Evolutionary conservation across 1,140 invertebrate genomes (phyloP), one percentile per base, ranked within the genome.

Genomic region (Patella vulgata): DNA sequence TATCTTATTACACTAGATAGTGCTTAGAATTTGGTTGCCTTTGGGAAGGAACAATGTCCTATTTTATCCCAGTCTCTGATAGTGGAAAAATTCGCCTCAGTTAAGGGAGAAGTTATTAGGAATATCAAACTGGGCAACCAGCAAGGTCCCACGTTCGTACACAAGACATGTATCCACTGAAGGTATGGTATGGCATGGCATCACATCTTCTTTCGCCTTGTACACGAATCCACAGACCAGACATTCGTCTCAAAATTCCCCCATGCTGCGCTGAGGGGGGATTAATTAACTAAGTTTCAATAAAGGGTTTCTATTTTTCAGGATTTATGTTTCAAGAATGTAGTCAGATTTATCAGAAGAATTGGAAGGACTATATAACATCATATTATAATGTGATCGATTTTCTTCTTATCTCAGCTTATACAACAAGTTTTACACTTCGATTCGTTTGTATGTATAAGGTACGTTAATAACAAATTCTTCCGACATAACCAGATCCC

Each of bases 311-410:
- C 12, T 21, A 63, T 31, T 50, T 59, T 14, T n/a, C 69, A 82
- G 82, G 82, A 9, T 74, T 82, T 57, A 48, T 77, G 1, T 78
- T 71, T 52, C 78, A 81, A 42, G 82, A 82, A 58, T 80, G 79
- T 52, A 76, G 69, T 31, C 81, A 84, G 59, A 51, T 83, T 1
- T 80, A 78, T 54, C 48, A 64, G 14, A 66, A 68, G 3, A 82
- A 82, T 9, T 3, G 75, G 8, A 55, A 52, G 11, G 64, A 66
- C 9, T 80, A 83, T 63, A 60, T 74, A 27, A 54, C 62, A 25
- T 75, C 78, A 3, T 59, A 76, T 19, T 83, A 81, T 69, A 84
- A 84, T 55, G 51, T 79, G 0, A 66, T 82, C 54, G 82, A 84
- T 60, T 71, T 71, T n/a, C 33, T 71, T 12, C 51, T 80, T 11